These are phyloP conservation scores for Cotesia chilonis DNA, from an alignment of 1,140 invertebrate species.

Conservation along the genomic window DNA sequence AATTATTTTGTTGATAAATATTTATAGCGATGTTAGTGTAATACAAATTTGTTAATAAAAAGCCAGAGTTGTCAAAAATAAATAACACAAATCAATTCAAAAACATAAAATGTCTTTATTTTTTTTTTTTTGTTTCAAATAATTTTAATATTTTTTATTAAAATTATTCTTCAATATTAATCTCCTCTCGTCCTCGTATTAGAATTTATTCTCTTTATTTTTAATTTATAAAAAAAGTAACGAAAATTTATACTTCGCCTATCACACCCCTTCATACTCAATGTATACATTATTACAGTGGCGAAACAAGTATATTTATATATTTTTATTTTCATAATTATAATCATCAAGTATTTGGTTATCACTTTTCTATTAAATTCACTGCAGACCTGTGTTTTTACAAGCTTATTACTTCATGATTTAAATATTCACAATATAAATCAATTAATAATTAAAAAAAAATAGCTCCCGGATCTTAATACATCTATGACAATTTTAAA, in stretches of 20 bases:
- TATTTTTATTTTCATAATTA: background rate
- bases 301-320: constrained; percentile 3
- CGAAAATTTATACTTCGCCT: constrained; percentile 40
- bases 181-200: constrained; percentile 24
- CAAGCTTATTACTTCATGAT: too few relatives aligned
- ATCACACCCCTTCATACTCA: constrained; percentile 9
- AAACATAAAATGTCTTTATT: constrained; percentile 22
- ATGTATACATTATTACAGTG: background rate
- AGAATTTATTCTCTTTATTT: constrained; percentile 25
- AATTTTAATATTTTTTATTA: constrained; percentile 28
- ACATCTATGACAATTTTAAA: too few relatives aligned
- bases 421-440: too few relatives aligned
- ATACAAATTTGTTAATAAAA: constrained; percentile 31
- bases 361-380: background rate
- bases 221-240: constrained; percentile 45
- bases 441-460: too few relatives aligned
- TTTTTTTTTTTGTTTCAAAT: constrained; percentile 27
- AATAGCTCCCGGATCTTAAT: too few relatives aligned
- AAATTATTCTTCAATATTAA: background rate
- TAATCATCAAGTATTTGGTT: constrained; percentile 4
- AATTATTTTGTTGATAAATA: too few relatives aligned
- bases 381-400: too few relatives aligned
- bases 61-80: constrained; percentile 16
- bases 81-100: background rate
- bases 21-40: constrained; percentile 7